phyloP scores from a whole-genome alignment of 2,113 vertebrate species.

The Forbesichthys agassizii region DNA sequence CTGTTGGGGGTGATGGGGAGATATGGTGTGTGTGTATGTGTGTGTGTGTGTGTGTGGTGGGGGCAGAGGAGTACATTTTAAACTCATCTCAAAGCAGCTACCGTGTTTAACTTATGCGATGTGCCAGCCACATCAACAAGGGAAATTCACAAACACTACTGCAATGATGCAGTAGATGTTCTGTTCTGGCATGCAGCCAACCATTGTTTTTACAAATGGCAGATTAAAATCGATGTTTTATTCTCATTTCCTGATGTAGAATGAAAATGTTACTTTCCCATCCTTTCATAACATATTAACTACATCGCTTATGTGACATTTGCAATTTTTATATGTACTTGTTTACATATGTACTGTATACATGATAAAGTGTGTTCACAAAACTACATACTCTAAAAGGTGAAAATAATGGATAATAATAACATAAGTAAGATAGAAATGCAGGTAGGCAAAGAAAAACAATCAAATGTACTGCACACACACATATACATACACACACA shows the following conservation, averaged over 20 bases:
- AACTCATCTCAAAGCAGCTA: constrained; percentile 30
- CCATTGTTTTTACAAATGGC: neutral
- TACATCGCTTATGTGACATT: too few relatives aligned
- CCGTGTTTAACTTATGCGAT: constrained; percentile 24
- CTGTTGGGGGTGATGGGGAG: neutral
- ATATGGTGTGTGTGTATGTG: neutral
- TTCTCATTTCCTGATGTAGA: too few relatives aligned
- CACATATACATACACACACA: constrained; percentile 37
- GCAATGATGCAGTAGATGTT: too few relatives aligned
- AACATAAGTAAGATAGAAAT: neutral
- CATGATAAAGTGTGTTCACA: too few relatives aligned
- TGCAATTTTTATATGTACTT: too few relatives aligned
- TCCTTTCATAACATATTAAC: too few relatives aligned
- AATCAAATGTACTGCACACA: constrained; percentile 2
- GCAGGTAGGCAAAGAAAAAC: constrained; percentile 19
- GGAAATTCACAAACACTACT: too few relatives aligned
- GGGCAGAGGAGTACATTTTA: constrained; percentile 22
- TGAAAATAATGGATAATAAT: constrained; percentile 12
- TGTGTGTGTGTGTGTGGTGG: constrained; percentile 10
- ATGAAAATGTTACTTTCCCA: too few relatives aligned
- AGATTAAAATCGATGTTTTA: too few relatives aligned
- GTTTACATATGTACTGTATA: too few relatives aligned
- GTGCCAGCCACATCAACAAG: constrained; percentile 25
- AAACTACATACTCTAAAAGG: neutral
- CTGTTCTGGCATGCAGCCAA: too few relatives aligned